These are phyloP conservation scores for Urocyon cinereoargenteus DNA, from an alignment of 2,797 vertebrate species.

Conservation along the genomic window DNA sequence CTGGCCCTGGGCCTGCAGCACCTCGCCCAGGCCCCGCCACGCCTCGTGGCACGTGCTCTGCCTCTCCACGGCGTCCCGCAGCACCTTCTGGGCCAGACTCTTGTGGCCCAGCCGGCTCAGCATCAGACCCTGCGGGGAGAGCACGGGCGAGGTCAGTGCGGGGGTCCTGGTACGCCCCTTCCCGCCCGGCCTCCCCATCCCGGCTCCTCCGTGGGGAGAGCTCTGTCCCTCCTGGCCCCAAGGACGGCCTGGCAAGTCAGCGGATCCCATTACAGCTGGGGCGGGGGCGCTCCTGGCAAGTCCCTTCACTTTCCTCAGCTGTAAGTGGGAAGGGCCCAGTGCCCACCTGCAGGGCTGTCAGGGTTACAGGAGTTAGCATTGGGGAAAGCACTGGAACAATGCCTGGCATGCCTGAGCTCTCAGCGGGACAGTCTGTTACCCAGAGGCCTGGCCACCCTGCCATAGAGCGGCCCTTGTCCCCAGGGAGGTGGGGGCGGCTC, in stretches of 20 bases:
- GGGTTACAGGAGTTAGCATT: not conserved
- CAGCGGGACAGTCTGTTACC: too few relatives aligned
- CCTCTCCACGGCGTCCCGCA: constrained; percentile 93
- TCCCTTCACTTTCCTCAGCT: not conserved
- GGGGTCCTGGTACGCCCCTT: not conserved
- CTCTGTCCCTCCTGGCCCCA: not conserved
- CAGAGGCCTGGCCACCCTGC: not conserved
- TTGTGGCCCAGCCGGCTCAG: constrained; percentile 92
- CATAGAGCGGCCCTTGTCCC: not conserved
- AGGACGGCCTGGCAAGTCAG: not conserved
- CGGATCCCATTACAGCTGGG: not conserved
- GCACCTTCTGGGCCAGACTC: constrained; percentile 95
- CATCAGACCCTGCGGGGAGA: constrained; percentile 91
- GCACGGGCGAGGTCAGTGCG: not conserved
- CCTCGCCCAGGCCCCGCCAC: constrained; percentile 96
- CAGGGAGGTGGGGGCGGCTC: not conserved
- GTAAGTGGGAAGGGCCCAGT: not conserved
- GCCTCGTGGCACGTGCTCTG: constrained; percentile 95
- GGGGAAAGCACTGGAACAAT: not conserved
- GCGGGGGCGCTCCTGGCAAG: not conserved
- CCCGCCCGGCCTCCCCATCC: not conserved
- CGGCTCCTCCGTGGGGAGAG: not conserved
- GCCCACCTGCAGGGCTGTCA: not conserved
- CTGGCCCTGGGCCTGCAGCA: constrained; percentile 92
- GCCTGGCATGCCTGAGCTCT: not conserved